Conservation (phyloP, 2,113 vertebrate species). For the Spilogale gracilis region DNA sequence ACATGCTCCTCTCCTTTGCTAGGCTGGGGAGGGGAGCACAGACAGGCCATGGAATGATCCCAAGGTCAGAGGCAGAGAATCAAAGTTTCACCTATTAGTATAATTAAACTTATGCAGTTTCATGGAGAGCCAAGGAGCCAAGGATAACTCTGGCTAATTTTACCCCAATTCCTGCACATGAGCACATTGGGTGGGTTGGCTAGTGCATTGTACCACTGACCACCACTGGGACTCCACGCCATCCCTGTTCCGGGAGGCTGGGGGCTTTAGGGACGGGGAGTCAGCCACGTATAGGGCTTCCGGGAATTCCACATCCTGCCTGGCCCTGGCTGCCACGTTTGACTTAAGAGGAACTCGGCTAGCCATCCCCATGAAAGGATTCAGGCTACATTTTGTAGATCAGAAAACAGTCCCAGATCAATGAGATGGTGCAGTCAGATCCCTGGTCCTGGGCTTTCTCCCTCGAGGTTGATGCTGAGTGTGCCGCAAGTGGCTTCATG, state of each 20-base stretch:
- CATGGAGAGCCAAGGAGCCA: not conserved
- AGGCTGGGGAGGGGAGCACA: not conserved
- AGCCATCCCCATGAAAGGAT: not conserved
- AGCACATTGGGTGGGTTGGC: not conserved
- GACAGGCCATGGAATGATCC: not conserved
- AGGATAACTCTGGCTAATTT: not conserved
- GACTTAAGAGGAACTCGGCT: not conserved
- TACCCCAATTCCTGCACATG: not conserved
- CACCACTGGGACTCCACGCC: not conserved
- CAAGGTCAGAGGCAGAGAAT: not conserved
- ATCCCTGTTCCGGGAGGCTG: no score
- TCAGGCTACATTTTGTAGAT: not conserved
- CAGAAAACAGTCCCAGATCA: not conserved
- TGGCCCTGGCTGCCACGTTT: fast-evolving
- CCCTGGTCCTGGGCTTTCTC: not conserved
- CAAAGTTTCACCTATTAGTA: not conserved
- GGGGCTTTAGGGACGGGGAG: not conserved
- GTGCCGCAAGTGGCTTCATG: not conserved
- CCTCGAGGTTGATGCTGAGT: not conserved
- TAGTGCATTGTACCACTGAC: not conserved
- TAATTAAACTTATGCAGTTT: not conserved
- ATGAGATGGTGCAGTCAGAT: not conserved
- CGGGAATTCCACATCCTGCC: not conserved
- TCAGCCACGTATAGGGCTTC: not conserved
- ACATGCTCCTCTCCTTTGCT: not conserved